Percentiles rank a stretch among this genome's conserved stretches.
These are phyloP conservation scores for Parnassius apollo DNA, from an alignment of 2,888 invertebrate species.

Conservation along the genomic window DNA sequence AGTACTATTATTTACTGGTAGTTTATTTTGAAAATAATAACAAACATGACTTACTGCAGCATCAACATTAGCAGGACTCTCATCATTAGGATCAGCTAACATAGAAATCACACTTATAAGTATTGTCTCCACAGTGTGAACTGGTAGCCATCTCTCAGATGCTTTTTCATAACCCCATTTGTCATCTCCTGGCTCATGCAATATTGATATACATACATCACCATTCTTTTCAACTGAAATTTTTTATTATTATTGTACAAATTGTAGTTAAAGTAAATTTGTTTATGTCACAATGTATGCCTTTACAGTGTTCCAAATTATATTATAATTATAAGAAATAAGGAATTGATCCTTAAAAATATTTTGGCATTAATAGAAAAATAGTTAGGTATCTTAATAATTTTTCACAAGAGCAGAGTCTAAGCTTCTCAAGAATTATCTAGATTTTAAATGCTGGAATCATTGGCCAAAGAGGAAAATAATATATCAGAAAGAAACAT, in stretches of 20 bases:
- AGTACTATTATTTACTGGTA: neutral
- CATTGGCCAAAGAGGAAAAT: no score
- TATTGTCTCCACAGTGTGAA: constrained; percentile 99
- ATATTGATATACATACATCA: constrained; percentile 98
- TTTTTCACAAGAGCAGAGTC: no score
- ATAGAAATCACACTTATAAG: constrained; percentile 99
- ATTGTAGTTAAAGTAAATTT: neutral
- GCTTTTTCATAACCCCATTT: constrained; percentile 99
- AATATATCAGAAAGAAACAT: no score
- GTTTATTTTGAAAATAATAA: constrained; percentile 1
- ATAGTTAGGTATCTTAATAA: no score
- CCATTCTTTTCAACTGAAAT: constrained; percentile 94
- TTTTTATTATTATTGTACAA: neutral
- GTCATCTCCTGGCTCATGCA: constrained; percentile 99
- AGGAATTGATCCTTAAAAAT: no score
- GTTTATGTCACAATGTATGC: no score
- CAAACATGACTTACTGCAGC: constrained; percentile 90
- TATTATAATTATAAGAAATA: no score
- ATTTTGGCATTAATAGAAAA: no score
- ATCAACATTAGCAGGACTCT: constrained; percentile 99
- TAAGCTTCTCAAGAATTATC: no score
- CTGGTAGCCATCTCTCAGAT: constrained; percentile 98
- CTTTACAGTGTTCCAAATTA: no score
- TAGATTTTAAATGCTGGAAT: no score
- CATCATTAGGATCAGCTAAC: constrained; percentile 99